phyloP scores from a whole-genome alignment of 1,140 invertebrate species.

The Aphaenogaster floridana region DNA sequence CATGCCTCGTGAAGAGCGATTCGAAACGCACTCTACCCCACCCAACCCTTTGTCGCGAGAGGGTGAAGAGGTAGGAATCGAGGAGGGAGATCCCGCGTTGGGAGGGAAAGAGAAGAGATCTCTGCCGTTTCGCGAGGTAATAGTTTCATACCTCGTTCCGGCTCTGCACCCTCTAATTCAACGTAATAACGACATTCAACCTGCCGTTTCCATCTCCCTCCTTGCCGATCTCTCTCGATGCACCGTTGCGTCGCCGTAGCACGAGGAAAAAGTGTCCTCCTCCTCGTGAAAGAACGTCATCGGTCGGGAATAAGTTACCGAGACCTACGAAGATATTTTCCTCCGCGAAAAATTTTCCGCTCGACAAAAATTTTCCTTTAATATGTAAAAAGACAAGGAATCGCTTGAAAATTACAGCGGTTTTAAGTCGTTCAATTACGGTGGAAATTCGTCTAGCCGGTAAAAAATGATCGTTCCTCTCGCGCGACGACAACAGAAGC shows the following conservation, averaged over 20 bases:
- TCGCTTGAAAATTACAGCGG: background rate
- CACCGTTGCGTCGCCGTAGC: slow-evolving; percentile 71
- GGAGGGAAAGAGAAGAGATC: slow-evolving; percentile 67
- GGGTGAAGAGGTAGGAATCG: slow-evolving; percentile 57
- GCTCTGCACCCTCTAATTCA: slow-evolving; percentile 87
- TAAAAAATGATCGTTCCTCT: slow-evolving; percentile 29
- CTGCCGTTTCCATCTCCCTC: slow-evolving; percentile 83
- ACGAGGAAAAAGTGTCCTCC: slow-evolving; percentile 73
- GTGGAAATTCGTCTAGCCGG: slow-evolving; percentile 26
- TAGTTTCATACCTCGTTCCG: slow-evolving; percentile 87
- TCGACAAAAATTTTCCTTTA: background rate
- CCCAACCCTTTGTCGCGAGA: slow-evolving; percentile 61
- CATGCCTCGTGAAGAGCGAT: slow-evolving; percentile 65
- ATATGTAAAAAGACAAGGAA: background rate
- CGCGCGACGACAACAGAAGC: background rate
- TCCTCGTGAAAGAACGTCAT: slow-evolving; percentile 19
- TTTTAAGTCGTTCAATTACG: background rate
- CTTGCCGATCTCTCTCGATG: slow-evolving; percentile 65
- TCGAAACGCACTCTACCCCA: slow-evolving; percentile 69
- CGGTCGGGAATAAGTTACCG: background rate
- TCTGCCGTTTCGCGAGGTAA: slow-evolving; percentile 85
- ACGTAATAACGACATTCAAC: slow-evolving; percentile 87
- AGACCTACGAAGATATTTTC: slow-evolving; percentile 11
- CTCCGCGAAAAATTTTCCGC: background rate
- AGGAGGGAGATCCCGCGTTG: slow-evolving; percentile 45